Conservation (phyloP, 2,113 vertebrate species). For the Myrmecobius fasciatus region DNA sequence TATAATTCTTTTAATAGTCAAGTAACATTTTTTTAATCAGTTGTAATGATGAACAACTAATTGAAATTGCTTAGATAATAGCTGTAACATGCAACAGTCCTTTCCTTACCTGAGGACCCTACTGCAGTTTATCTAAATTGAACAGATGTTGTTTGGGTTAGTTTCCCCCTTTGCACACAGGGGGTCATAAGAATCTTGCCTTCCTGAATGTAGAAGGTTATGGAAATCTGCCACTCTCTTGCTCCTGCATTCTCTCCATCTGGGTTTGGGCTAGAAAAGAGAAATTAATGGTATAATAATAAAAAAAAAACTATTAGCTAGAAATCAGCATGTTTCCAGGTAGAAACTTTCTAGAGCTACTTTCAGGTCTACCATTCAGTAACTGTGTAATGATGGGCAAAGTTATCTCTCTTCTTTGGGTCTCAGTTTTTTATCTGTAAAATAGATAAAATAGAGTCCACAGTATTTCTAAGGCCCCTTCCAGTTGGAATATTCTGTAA, state of each 20-base stretch:
- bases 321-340: neutral
- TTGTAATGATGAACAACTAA: constrained; percentile 21
- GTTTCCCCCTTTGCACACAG: constrained; percentile 13
- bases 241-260: neutral
- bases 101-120: neutral
- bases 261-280: neutral
- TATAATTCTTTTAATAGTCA: constrained; percentile 21
- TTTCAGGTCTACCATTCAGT: neutral
- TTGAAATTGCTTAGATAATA: constrained; percentile 2
- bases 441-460: neutral
- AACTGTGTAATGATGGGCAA: neutral
- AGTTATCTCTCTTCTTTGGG: neutral
- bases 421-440: neutral
- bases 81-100: neutral
- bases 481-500: neutral
- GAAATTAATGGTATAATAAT: neutral
- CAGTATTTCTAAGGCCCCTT: neutral
- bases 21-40: neutral
- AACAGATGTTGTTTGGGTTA: constrained; percentile 4
- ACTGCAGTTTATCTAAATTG: neutral
- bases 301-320: neutral
- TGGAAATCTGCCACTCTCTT: neutral
- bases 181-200: neutral
- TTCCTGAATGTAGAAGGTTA: neutral
- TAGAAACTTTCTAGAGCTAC: neutral